These are phyloP conservation scores for Montifringilla adamsi DNA, from an alignment of 2,113 vertebrate species.

Conservation along the genomic window DNA sequence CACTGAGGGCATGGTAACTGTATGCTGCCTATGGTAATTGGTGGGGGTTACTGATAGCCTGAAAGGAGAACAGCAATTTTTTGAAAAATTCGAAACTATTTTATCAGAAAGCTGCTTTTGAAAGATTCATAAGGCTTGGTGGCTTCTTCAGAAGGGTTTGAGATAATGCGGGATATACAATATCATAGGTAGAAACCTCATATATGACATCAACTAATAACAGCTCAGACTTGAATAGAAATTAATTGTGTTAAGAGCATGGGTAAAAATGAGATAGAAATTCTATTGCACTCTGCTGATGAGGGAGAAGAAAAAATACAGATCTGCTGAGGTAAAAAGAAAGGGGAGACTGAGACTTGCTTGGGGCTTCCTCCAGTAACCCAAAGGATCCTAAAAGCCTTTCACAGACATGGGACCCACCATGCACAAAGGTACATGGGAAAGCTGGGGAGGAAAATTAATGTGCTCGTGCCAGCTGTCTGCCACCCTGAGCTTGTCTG, in stretches of 20 bases:
- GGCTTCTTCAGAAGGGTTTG: not conserved
- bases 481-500: not conserved
- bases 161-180: not conserved
- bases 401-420: not conserved
- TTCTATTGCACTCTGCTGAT: not conserved
- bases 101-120: not conserved
- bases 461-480: not conserved
- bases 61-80: not conserved
- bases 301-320: not conserved
- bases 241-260: not conserved
- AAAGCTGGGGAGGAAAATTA: not conserved
- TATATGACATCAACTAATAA: not conserved
- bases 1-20: not conserved
- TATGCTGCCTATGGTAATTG: not conserved
- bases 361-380: not conserved
- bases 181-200: not conserved
- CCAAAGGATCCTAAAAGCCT: not conserved
- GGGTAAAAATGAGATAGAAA: not conserved
- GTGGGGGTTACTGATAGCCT: not conserved
- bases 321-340: not conserved
- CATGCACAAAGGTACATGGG: not conserved
- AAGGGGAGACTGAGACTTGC: not conserved
- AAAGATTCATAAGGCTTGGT: not conserved
- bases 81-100: not conserved
- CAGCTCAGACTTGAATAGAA: not conserved